Evolutionary conservation across 2,888 invertebrate genomes (phyloP).

Genomic region (Coecobrya sp.): DNA sequence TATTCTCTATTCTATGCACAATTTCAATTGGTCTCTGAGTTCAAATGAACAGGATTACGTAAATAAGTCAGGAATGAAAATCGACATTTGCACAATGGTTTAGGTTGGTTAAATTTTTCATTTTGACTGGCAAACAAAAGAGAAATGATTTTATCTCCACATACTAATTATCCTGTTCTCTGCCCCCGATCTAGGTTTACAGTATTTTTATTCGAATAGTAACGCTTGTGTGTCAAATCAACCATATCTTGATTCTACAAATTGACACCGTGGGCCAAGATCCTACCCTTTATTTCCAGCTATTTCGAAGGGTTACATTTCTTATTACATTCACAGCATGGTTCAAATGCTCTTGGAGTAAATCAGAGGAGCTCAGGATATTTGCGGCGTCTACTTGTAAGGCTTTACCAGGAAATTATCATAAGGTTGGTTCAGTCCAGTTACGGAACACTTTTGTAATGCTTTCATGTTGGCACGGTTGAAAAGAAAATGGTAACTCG

Average conservation of each 20-base stretch:
- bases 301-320: constrained; percentile 32
- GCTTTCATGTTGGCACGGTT: neutral
- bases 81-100: too few species aligned
- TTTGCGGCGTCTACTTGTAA: constrained; percentile 32
- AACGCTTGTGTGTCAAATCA: constrained; percentile 10
- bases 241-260: constrained; percentile 52
- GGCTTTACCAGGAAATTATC: constrained; percentile 60
- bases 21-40: too few species aligned
- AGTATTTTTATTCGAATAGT: constrained; percentile 11
- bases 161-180: neutral
- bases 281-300: constrained; percentile 67
- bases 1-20: too few species aligned
- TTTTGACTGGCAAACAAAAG: neutral
- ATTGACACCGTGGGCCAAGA: neutral
- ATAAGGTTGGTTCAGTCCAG: constrained; percentile 44
- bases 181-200: constrained; percentile 6
- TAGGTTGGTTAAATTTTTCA: neutral
- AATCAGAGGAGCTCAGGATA: neutral
- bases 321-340: constrained; percentile 48
- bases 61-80: neutral
- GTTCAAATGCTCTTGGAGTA: constrained; percentile 15
- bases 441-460: neutral
- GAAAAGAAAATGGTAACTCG: neutral
- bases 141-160: neutral
- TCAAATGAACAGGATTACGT: too few species aligned